Conservation (phyloP, 1,140 invertebrate genomes). For the Hypothenemus hampei region DNA sequence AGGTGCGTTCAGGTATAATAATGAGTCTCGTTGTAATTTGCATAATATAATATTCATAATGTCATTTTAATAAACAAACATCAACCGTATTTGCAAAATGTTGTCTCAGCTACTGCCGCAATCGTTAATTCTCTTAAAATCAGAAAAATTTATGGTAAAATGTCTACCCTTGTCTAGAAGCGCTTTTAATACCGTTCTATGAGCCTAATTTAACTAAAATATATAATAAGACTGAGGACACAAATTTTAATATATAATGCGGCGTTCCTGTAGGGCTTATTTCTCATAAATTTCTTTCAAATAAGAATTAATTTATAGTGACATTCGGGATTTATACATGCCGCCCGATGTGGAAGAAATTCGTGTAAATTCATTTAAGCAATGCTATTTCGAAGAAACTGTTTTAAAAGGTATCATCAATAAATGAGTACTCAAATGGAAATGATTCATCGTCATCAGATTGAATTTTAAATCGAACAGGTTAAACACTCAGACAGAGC, state of each 20-base stretch:
- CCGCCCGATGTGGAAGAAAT: not conserved
- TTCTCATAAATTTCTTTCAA: slow-evolving; percentile 9
- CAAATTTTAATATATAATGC: slow-evolving; percentile 13
- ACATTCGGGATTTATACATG: slow-evolving; percentile 2
- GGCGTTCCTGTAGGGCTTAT: slow-evolving; percentile 8
- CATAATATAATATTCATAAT: slow-evolving; percentile 12
- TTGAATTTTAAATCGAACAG: slow-evolving; percentile 5
- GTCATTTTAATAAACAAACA: slow-evolving; percentile 9
- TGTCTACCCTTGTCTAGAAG: slow-evolving; percentile 6
- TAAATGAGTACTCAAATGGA: too few species aligned
- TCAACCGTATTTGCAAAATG: not conserved
- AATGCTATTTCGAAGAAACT: not conserved
- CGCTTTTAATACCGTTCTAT: slow-evolving; percentile 9
- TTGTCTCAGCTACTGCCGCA: not conserved
- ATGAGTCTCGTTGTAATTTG: not conserved
- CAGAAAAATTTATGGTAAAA: too few species aligned
- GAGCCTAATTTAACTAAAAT: slow-evolving; percentile 12
- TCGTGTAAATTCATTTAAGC: slow-evolving; percentile 1
- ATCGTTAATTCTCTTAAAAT: not conserved
- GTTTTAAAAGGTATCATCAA: too few species aligned
- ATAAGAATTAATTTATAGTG: slow-evolving; percentile 13
- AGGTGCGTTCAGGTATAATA: slow-evolving; percentile 1
- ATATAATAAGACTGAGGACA: slow-evolving; percentile 12
- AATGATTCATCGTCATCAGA: slow-evolving; percentile 7
- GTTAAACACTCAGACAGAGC: slow-evolving; percentile 1